Conservation (phyloP, 2,888 invertebrate species). For the Choristoneura rosaceana region DNA sequence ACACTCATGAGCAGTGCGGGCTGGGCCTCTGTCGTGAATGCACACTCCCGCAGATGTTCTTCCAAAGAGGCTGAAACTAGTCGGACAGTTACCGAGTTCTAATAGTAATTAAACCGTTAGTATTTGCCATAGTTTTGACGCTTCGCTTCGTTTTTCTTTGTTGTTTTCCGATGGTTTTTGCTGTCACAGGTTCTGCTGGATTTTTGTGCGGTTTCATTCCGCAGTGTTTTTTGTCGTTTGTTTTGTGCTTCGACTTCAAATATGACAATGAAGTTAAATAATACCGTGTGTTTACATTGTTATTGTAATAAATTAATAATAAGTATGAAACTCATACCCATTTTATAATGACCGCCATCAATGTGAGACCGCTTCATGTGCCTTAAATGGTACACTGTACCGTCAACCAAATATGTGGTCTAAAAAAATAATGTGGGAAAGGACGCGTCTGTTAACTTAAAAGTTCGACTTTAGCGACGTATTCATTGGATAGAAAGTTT, state of each 20-base stretch:
- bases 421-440: too few relatives aligned
- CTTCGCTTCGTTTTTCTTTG: conserved; percentile 17
- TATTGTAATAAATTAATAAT: neutral
- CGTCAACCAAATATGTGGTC: too few relatives aligned
- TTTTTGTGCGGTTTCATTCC: neutral
- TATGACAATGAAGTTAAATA: neutral
- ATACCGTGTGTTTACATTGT: neutral
- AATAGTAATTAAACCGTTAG: neutral
- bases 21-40: too few relatives aligned
- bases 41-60: too few relatives aligned
- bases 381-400: neutral
- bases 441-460: too few relatives aligned
- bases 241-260: neutral
- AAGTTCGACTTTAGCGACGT: too few relatives aligned
- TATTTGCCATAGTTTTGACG: neutral
- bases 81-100: neutral
- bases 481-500: too few relatives aligned
- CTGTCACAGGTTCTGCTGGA: conserved; percentile 6
- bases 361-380: neutral
- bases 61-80: neutral
- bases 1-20: too few relatives aligned
- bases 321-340: too few relatives aligned
- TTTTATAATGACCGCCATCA: too few relatives aligned
- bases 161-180: conserved; percentile 7
- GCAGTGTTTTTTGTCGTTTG: neutral